These are phyloP conservation scores for Anguilla rostrata DNA, from an alignment of 2,113 vertebrate genomes.

Conservation along the genomic window DNA sequence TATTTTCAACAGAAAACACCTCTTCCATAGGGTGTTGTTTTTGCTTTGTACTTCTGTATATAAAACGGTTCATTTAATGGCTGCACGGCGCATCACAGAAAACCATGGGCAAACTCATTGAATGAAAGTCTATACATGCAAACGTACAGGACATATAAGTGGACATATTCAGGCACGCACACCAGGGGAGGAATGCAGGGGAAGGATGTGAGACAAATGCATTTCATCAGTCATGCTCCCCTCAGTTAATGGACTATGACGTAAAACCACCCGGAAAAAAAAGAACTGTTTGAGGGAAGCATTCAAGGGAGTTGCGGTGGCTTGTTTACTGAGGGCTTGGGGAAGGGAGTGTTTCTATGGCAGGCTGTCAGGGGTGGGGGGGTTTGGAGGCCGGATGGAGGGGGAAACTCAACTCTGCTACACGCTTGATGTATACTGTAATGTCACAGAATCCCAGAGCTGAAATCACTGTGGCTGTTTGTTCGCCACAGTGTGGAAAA, in stretches of 20 bases:
- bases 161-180: background rate
- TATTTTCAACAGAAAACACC: background rate
- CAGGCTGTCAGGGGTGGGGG: background rate
- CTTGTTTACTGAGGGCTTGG: background rate
- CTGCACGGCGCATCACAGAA: background rate
- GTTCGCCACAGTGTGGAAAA: constrained; percentile 13
- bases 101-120: background rate
- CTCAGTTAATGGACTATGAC: background rate
- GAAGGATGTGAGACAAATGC: background rate
- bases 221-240: background rate
- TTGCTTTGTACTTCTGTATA: background rate
- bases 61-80: background rate
- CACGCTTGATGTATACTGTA: constrained; percentile 35
- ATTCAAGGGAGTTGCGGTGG: background rate
- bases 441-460: background rate
- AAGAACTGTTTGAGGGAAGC: background rate
- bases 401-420: background rate
- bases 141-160: background rate
- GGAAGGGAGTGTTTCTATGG: constrained; percentile 11
- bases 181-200: background rate
- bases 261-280: background rate
- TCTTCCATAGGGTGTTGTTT: too few relatives aligned
- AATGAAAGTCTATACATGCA: background rate
- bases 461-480: constrained; percentile 52
- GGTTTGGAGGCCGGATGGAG: background rate